phyloP scores from a whole-genome alignment of 1,140 invertebrate species.

The Pachypeltis micranthus region DNA sequence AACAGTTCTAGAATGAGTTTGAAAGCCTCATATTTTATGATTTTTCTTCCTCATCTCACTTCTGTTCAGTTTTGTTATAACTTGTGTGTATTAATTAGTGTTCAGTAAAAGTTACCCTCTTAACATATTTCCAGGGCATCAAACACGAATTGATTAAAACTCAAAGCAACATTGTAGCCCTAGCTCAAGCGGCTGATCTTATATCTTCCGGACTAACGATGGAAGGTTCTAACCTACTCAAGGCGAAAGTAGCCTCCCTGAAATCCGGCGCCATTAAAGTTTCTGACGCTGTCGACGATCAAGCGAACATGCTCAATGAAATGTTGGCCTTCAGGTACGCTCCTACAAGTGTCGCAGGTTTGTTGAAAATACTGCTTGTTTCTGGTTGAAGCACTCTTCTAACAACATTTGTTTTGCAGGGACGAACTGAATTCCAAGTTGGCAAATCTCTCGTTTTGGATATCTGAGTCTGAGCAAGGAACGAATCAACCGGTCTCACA shows the following conservation, averaged over 20 bases:
- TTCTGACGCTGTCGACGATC: slow-evolving; percentile 55
- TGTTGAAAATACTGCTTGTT: too few species aligned
- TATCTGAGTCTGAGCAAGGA: slow-evolving; percentile 49
- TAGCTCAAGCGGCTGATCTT: slow-evolving; percentile 66
- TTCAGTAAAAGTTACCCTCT: too few species aligned
- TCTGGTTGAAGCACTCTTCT: too few species aligned
- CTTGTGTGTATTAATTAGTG: too few species aligned
- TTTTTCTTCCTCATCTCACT: too few species aligned
- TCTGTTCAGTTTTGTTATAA: too few species aligned
- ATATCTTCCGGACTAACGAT: slow-evolving; percentile 60
- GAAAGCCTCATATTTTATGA: too few species aligned
- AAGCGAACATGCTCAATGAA: slow-evolving; percentile 67
- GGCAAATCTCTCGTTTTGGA: slow-evolving; percentile 70
- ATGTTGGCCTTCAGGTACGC: slow-evolving; percentile 49
- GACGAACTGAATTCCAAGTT: slow-evolving; percentile 77
- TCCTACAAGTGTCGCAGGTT: too few species aligned
- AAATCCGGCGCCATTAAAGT: slow-evolving; percentile 57
- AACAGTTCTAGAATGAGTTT: too few species aligned
- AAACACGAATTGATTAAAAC: slow-evolving; percentile 70
- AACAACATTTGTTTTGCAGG: too few species aligned
- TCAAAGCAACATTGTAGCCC: slow-evolving; percentile 61
- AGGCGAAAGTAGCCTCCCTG: slow-evolving; percentile 55
- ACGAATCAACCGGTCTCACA: slow-evolving; percentile 11
- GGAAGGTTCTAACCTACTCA: slow-evolving; percentile 58
- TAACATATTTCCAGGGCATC: slow-evolving; percentile 43